These are phyloP conservation scores for Ochropleura plecta DNA, from an alignment of 2,888 invertebrate species.

Conservation along the genomic window DNA sequence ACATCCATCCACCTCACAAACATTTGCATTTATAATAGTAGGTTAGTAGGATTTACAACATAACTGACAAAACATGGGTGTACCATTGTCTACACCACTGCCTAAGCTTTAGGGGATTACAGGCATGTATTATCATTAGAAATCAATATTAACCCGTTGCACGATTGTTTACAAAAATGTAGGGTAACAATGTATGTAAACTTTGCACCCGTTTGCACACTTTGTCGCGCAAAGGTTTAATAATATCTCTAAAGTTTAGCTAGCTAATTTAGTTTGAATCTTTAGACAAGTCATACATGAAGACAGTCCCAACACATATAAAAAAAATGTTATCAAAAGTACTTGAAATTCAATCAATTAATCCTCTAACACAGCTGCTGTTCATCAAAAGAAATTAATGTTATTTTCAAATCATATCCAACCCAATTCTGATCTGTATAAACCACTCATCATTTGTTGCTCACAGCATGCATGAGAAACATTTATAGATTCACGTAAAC, in stretches of 20 bases:
- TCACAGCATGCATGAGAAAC: slow-evolving; percentile 23
- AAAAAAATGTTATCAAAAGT: neutral
- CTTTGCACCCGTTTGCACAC: too few species aligned
- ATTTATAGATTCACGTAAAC: slow-evolving; percentile 47
- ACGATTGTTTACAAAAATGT: too few species aligned
- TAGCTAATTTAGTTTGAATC: neutral
- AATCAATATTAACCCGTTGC: too few species aligned
- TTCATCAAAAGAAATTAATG: slow-evolving; percentile 14
- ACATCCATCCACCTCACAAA: too few species aligned
- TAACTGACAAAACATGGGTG: too few species aligned
- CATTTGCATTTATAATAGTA: too few species aligned
- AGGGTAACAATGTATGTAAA: too few species aligned
- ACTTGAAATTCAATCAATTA: neutral
- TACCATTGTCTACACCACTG: too few species aligned
- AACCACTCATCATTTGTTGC: slow-evolving; percentile 13
- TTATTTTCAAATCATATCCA: slow-evolving; percentile 11
- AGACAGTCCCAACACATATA: neutral
- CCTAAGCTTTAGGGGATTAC: too few species aligned
- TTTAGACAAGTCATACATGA: neutral
- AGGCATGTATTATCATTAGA: too few species aligned
- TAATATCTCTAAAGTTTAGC: neutral
- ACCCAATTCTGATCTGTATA: slow-evolving; percentile 24
- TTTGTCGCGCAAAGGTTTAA: too few species aligned
- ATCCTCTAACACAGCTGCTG: neutral
- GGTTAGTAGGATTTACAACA: too few species aligned